Evolutionary conservation across 2,113 vertebrate genomes (phyloP), one percentile per base, ranked within the genome.

Genomic region (Phaethornis superciliosus): DNA sequence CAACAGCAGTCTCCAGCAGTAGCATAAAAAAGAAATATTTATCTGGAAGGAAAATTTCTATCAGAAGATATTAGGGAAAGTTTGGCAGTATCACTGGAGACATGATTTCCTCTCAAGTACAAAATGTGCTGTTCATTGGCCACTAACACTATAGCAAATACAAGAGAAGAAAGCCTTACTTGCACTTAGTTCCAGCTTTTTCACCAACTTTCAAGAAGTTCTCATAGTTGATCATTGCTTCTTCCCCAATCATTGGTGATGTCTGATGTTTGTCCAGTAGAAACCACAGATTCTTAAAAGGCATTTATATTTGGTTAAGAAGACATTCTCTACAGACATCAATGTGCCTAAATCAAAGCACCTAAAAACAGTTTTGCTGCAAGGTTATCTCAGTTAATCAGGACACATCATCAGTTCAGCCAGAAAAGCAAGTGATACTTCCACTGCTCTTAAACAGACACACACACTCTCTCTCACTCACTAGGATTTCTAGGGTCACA

Each of bases 201-300:
- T 99, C 98, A 81, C 98, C 98, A 90, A 99, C 99, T 95, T 99
- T 98, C 96, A 99, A 96, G 97, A 98, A 99, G 78, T 98, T 98
- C 94, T 99, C 98, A 82, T 99, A 99, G 97, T 98, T 99, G 93
- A 99, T 99, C 99, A 99, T 99, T 83, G 99, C 99, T 97, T 99
- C 99, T 63, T 99, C 99, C 55, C 99, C 98, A 85, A 96, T 98
- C 96, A 98, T 96, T n/a, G 99, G 99, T 83, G 98, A 98, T 24
- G 99, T 99, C 96, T 99, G 99, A 91, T 99, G 99, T 95, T 99
- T 99, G 94, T 99, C 99, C 42, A 99, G 97, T 59, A 99, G 98
- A 97, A 99, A 99, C 99, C 99, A 99, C 2, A 99, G 97, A 80
- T 99, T 99, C 99, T 99, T 96, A 74, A 80, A 89, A 95, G 20